Evolutionary conservation across 2,113 vertebrate genomes (phyloP), one percentile per base, ranked within the genome.

Genomic region (Aix galericulata): DNA sequence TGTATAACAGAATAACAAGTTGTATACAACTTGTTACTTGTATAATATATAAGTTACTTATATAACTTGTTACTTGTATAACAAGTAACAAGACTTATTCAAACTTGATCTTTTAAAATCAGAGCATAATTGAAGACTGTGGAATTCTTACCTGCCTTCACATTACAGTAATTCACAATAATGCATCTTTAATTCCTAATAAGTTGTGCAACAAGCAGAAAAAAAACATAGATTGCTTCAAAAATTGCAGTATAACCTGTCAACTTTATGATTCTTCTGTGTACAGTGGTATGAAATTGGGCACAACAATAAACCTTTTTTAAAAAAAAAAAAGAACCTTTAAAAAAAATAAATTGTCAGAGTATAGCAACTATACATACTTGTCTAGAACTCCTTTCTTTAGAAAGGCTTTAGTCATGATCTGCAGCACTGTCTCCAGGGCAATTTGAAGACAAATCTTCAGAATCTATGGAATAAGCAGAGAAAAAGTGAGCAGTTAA

Each of bases 401-500:
- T 87, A 89, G 73, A 58, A 87, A 17, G 50, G 58, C 42, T 82
- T 98, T 81, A 98, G 90, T 99, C 98, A 14, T 99, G 99, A 88
- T 99, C 98, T 86, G 98, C 98, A 96, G 98, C 98, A 89, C 98
- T 98, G 93, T 98, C 98, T 46, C 99, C 99, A 16, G 99, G 99
- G 96, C 99, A 99, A 74, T 99, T 99, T 22, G 98, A 94, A 91
- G 97, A 97, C 50, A 99, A 93, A 90, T 99, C 99, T 69, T 99
- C 98, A 82, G 98, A 97, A 96, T 98, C 99, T 99, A 96, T 36
- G 92, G 90, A 74, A 83, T 58, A 94, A 84, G 34, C 82, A 92
- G n/a, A 69, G 73, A 32, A 62, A 67, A 62, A 93, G 80, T 69
- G 38, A 86, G 32, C 59, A 87, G 88, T 29, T 56, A 89, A 89